Evolutionary conservation across 2,888 invertebrate species (phyloP).

Genomic region (Perizoma flavofasciatum): DNA sequence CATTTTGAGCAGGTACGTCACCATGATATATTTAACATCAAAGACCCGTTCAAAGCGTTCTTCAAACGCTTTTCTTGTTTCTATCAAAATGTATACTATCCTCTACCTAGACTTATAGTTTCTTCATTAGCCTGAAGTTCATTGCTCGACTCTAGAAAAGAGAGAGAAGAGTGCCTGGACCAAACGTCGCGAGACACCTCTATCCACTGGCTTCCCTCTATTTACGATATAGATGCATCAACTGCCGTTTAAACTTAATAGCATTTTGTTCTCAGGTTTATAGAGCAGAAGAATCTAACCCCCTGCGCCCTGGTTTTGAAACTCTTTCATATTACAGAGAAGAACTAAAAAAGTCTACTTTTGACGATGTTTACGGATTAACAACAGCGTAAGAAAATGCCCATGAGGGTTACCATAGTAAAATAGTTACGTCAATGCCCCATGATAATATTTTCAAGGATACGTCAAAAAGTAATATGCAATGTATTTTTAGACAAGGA

Average conservation of each 20-base stretch:
- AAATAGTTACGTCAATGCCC: too few species aligned
- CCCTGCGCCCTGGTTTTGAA: constrained; percentile 69
- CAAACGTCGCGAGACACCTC: too few species aligned
- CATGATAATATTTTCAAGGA: too few species aligned
- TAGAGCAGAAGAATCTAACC: constrained; percentile 69
- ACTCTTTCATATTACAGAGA: constrained; percentile 67
- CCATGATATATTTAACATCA: too few species aligned
- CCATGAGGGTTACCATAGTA: background rate
- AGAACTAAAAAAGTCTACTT: constrained; percentile 56
- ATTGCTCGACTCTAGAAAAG: too few species aligned
- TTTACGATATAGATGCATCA: background rate
- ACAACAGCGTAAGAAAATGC: constrained; percentile 62
- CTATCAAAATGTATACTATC: too few species aligned
- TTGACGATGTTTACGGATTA: constrained; percentile 66
- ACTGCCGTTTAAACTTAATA: background rate
- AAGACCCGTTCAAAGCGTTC: too few species aligned
- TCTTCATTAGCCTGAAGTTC: too few species aligned
- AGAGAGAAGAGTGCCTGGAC: too few species aligned
- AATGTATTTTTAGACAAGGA: constrained; percentile 75
- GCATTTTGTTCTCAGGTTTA: constrained; percentile 55
- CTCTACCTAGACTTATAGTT: too few species aligned
- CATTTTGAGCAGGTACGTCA: constrained; percentile 54
- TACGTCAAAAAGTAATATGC: background rate
- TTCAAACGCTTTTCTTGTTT: too few species aligned
- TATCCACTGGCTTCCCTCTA: too few species aligned